These are phyloP conservation scores for Corvus moneduloides DNA, from an alignment of 2,113 vertebrate species.

Conservation along the genomic window DNA sequence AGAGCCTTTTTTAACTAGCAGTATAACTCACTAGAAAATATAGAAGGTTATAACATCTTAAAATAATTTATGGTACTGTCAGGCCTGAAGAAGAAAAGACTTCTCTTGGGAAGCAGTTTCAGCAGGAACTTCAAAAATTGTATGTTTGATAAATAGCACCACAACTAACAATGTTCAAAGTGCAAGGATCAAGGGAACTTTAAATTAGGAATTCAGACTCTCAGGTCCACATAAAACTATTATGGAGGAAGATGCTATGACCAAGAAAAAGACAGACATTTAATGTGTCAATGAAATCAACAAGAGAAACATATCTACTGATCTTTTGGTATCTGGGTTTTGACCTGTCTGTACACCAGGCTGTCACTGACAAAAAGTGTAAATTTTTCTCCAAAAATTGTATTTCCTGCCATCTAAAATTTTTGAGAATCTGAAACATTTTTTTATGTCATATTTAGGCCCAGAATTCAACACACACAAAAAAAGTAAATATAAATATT, in stretches of 20 bases:
- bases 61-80: conserved; percentile 64
- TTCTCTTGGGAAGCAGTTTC: conserved; percentile 59
- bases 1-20: conserved; percentile 37
- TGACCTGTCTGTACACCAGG: not conserved
- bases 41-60: conserved; percentile 54
- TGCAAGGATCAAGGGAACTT: conserved; percentile 57
- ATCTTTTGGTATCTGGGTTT: not conserved
- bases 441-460: not conserved
- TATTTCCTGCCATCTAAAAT: not conserved
- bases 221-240: conserved; percentile 29
- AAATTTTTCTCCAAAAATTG: not conserved
- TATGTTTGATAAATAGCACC: conserved; percentile 57
- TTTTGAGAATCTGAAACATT: not conserved
- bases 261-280: conserved; percentile 5
- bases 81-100: conserved; percentile 49
- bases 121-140: conserved; percentile 46
- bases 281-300: conserved; percentile 27
- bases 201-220: conserved; percentile 43
- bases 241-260: not conserved
- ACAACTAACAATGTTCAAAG: conserved; percentile 49
- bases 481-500: not conserved
- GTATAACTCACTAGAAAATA: conserved; percentile 51
- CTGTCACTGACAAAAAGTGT: not conserved
- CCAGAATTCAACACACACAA: not conserved
- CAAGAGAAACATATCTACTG: not conserved